Conservation (phyloP, 1,140 invertebrate genomes). For the Nebria ingens region DNA sequence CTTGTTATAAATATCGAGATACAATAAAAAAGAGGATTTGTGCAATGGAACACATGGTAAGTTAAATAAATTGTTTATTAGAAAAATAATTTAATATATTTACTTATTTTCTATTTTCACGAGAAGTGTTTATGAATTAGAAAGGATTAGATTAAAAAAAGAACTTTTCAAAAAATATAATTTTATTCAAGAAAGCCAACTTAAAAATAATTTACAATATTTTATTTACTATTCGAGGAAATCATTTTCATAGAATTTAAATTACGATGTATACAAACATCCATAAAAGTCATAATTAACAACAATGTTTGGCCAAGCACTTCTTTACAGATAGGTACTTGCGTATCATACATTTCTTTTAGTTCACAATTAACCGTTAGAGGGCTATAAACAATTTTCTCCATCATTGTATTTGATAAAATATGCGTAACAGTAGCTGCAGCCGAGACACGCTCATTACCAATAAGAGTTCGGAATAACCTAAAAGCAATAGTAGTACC, state of each 20-base stretch:
- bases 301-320: slow-evolving; percentile 9
- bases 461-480: slow-evolving; percentile 10
- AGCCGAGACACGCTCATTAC: slow-evolving; percentile 4
- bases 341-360: not conserved
- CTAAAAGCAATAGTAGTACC: too few relatives aligned
- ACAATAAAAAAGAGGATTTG: too few relatives aligned
- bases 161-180: not conserved
- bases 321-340: not conserved
- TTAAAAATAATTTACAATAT: too few relatives aligned
- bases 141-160: not conserved
- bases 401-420: not conserved
- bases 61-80: too few relatives aligned
- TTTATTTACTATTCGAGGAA: not conserved
- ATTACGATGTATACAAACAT: slow-evolving; percentile 9
- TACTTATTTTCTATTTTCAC: too few relatives aligned
- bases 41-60: too few relatives aligned
- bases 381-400: not conserved
- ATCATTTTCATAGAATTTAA: not conserved
- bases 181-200: not conserved
- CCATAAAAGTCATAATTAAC: slow-evolving; percentile 7
- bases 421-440: not conserved
- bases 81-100: too few relatives aligned
- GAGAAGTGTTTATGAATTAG: not conserved
- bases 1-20: too few relatives aligned
- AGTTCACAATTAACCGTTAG: not conserved